A percentile compares a stretch with the other conserved stretches of the same genome.
These are phyloP conservation scores for Engraulis encrasicolus DNA, from an alignment of 2,113 vertebrate genomes.

Conservation along the genomic window DNA sequence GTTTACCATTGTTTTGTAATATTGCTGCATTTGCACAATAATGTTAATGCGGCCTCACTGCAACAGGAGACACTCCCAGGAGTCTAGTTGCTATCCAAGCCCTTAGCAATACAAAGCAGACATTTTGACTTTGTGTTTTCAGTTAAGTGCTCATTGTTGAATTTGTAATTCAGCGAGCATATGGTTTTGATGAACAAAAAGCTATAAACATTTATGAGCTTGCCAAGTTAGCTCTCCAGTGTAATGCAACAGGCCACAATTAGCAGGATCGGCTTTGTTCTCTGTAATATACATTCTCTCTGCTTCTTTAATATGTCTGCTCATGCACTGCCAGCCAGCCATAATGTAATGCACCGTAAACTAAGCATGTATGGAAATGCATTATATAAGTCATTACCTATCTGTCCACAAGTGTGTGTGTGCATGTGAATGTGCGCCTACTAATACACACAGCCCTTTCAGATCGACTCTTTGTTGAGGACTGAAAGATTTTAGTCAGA, in stretches of 20 bases:
- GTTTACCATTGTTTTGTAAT: too few relatives aligned
- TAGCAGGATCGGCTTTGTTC: background rate
- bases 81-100: background rate
- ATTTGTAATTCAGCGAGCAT: background rate
- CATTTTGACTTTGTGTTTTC: background rate
- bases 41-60: too few relatives aligned
- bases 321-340: background rate
- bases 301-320: background rate
- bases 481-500: too few relatives aligned
- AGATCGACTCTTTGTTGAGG: too few relatives aligned
- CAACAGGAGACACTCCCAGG: too few relatives aligned
- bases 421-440: too few relatives aligned
- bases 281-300: background rate
- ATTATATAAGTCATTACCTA: background rate
- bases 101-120: background rate
- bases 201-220: background rate
- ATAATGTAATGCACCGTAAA: background rate
- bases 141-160: background rate
- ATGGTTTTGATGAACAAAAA: background rate
- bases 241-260: background rate
- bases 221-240: background rate
- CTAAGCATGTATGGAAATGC: background rate
- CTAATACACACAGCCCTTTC: too few relatives aligned
- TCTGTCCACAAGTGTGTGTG: too few relatives aligned
- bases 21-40: too few relatives aligned